These are phyloP conservation scores for Melanotaenia pygmaea DNA, from an alignment of 2,797 vertebrate species.

Conservation along the genomic window DNA sequence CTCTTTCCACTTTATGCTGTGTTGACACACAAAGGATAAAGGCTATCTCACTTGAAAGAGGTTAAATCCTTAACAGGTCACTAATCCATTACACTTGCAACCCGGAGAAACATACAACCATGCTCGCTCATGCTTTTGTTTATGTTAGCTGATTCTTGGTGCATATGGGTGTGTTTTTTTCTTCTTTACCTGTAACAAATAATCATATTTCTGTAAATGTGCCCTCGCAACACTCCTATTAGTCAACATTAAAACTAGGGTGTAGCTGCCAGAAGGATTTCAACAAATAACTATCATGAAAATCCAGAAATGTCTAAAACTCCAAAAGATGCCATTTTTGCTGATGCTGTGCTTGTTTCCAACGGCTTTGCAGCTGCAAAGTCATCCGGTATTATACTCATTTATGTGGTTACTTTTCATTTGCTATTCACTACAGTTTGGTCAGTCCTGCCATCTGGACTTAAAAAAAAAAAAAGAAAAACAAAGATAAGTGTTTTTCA, in stretches of 20 bases:
- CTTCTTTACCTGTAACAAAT: neutral
- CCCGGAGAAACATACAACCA: neutral
- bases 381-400: neutral
- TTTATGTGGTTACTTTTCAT: neutral
- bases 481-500: neutral
- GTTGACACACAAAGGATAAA: too few species aligned
- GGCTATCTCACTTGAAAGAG: neutral
- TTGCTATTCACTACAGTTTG: neutral
- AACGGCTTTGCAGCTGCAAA: neutral
- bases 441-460: neutral
- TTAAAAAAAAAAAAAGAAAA: neutral
- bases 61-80: neutral
- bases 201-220: neutral
- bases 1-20: neutral
- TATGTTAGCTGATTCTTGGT: neutral
- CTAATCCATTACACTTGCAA: neutral
- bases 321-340: neutral
- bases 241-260: neutral
- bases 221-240: neutral
- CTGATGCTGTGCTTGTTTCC: neutral
- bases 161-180: too few species aligned
- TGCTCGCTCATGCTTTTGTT: neutral
- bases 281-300: neutral
- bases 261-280: neutral
- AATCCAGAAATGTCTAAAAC: neutral